phyloP scores from a whole-genome alignment of 2,888 invertebrate species.

The Parnassius mnemosyne region DNA sequence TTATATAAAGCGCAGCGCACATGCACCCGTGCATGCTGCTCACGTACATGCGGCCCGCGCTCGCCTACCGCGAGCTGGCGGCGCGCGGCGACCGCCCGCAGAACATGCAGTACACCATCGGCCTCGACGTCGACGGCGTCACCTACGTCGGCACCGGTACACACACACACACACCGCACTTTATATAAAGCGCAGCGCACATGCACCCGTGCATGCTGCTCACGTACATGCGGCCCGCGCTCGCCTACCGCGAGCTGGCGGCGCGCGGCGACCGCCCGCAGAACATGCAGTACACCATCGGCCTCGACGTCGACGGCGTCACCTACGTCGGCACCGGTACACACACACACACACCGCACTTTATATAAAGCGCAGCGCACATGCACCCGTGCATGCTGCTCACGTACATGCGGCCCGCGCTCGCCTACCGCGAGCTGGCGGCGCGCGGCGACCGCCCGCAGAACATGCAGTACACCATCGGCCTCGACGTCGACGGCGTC shows the following conservation, averaged over 20 bases:
- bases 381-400: constrained; percentile 91
- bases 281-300: constrained; percentile 84
- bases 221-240: constrained; percentile 86
- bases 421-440: constrained; percentile 65
- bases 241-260: constrained; percentile 65
- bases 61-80: constrained; percentile 65
- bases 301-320: constrained; percentile 82
- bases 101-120: constrained; percentile 84
- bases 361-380: constrained; percentile 79
- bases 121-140: constrained; percentile 82
- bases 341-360: too few relatives aligned
- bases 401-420: constrained; percentile 86
- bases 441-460: constrained; percentile 82
- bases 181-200: constrained; percentile 79
- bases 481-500: constrained; percentile 82
- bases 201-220: constrained; percentile 91
- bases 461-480: constrained; percentile 84
- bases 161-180: too few relatives aligned
- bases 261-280: constrained; percentile 82
- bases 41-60: constrained; percentile 86
- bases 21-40: constrained; percentile 91
- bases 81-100: constrained; percentile 82
- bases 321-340: constrained; percentile 83
- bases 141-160: constrained; percentile 83
- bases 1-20: constrained; percentile 79